Percentiles rank a stretch among this genome's conserved stretches.
These are phyloP conservation scores for Catocala sponsa DNA, from an alignment of 2,888 invertebrate species.

Conservation along the genomic window DNA sequence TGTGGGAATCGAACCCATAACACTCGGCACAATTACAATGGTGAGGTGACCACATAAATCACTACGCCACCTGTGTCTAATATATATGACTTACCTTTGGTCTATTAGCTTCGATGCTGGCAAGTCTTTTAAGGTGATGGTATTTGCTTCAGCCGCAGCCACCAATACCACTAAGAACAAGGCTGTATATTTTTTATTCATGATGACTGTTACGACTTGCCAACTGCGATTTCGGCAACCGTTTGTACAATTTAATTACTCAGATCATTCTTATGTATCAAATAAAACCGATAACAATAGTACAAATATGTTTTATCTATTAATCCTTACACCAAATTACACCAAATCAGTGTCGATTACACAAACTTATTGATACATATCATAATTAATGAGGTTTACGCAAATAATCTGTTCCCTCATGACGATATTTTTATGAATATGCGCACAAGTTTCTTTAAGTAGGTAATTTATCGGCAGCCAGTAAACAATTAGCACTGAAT, in stretches of 20 bases:
- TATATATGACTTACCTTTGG: constrained; percentile 26
- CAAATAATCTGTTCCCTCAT: constrained; percentile 40
- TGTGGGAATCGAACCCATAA: too few relatives aligned
- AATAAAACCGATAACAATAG: constrained; percentile 54
- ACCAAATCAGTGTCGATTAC: constrained; percentile 65
- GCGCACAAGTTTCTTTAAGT: too few relatives aligned
- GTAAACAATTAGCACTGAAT: too few relatives aligned
- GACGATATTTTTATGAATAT: too few relatives aligned
- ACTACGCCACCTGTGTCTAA: too few relatives aligned
- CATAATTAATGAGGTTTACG: constrained; percentile 65
- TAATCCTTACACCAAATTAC: constrained; percentile 56
- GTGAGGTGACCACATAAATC: too few relatives aligned
- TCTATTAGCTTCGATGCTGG: constrained; percentile 43
- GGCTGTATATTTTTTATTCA: constrained; percentile 66
- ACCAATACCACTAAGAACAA: constrained; percentile 63
- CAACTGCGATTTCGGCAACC: constrained; percentile 39
- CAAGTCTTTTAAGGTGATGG: constrained; percentile 49
- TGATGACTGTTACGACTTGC: constrained; percentile 49
- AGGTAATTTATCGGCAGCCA: too few relatives aligned
- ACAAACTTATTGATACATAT: constrained; percentile 53
- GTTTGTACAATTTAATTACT: constrained; percentile 51
- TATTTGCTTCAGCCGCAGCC: constrained; percentile 67
- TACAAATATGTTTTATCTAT: constrained; percentile 51
- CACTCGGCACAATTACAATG: too few relatives aligned
- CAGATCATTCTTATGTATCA: constrained; percentile 47